Conservation (phyloP, 2,797 vertebrate genomes). For the Phylloscopus collybita region DNA sequence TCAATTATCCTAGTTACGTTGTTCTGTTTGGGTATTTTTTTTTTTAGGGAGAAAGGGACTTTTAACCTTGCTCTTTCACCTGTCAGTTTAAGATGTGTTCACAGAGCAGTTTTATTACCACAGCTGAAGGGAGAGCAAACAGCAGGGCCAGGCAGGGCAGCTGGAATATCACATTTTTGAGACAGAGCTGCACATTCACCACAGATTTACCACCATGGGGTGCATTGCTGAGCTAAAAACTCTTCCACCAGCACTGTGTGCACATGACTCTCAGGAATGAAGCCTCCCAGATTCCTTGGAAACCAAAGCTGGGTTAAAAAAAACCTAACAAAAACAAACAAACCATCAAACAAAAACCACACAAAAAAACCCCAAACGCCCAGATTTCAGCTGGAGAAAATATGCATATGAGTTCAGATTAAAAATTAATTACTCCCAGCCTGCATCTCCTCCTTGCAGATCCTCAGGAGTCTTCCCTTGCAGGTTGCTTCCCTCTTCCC, state of each 20-base stretch:
- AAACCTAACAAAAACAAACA: not conserved
- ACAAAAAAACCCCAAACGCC: not conserved
- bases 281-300: constrained; percentile 1
- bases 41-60: not conserved
- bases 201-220: not conserved
- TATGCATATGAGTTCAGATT: not conserved
- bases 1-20: rapidly evolving
- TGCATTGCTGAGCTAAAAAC: not conserved
- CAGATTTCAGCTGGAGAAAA: not conserved
- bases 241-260: not conserved
- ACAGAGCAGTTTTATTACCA: not conserved
- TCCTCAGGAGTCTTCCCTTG: not conserved
- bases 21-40: not conserved
- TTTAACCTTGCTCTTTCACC: not conserved
- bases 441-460: not conserved
- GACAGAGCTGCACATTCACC: not conserved
- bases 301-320: not conserved
- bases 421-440: not conserved
- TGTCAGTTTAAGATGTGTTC: not conserved
- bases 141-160: not conserved
- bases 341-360: no score
- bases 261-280: not conserved
- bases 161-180: not conserved
- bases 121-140: not conserved
- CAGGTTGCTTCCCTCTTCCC: not conserved